phyloP scores from a whole-genome alignment of 35 echinoderm and acorn worm genomes.

The Stichopus chloronotus region DNA sequence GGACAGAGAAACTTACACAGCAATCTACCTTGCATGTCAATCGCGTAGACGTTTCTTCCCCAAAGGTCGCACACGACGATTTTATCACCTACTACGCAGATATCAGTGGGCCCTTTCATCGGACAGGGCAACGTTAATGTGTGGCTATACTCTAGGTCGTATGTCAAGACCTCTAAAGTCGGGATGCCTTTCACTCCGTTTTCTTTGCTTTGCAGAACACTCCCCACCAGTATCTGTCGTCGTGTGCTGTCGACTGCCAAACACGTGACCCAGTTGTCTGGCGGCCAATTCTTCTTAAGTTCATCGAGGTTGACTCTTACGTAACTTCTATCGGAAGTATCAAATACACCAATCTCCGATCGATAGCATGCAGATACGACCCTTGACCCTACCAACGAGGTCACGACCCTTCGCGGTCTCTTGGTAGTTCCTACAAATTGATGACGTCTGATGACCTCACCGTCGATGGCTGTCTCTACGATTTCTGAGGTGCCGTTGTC shows the following conservation, averaged over 20 bases:
- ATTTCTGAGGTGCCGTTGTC: constrained; percentile 14
- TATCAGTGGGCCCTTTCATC: constrained; percentile 20
- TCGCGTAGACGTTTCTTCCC: background rate
- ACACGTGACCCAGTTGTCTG: constrained; percentile 38
- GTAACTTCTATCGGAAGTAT: constrained; percentile 14
- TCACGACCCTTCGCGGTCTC: constrained; percentile 22
- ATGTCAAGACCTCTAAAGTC: background rate
- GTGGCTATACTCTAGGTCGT: background rate
- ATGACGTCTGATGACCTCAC: background rate
- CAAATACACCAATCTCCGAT: constrained; percentile 14
- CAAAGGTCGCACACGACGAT: constrained; percentile 36
- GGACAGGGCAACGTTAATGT: background rate
- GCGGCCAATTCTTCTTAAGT: background rate
- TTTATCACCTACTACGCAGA: background rate
- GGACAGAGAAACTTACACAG: constrained; percentile 21
- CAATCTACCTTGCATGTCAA: constrained; percentile 11
- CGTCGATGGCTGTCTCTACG: background rate
- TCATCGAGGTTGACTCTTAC: background rate
- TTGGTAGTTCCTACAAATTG: constrained; percentile 11
- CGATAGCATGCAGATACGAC: constrained; percentile 32
- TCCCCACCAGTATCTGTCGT: constrained; percentile 20
- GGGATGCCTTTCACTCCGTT: background rate
- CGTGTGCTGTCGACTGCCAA: background rate
- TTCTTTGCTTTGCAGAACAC: background rate
- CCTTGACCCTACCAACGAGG: background rate